Percentiles rank a stretch among this genome's conserved stretches.
phyloP scores from a whole-genome alignment of 2,113 vertebrate species.

The Zosterops lateralis region DNA sequence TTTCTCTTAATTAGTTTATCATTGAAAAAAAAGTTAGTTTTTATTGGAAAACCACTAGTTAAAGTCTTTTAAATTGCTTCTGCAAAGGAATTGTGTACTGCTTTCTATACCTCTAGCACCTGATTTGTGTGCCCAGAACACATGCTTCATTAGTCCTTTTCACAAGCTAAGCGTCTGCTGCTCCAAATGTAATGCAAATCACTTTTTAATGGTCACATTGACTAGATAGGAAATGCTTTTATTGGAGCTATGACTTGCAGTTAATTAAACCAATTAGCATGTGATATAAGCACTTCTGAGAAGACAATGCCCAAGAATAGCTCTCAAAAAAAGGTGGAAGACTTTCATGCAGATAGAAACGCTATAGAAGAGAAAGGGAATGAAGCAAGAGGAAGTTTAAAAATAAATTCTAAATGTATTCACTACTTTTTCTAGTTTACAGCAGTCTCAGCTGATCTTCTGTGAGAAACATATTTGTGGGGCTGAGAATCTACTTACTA shows the following conservation, averaged over 20 bases:
- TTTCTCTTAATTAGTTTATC: conserved; percentile 36
- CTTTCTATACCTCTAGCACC: conserved; percentile 26
- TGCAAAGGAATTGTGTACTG: background rate
- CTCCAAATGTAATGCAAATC: conserved; percentile 63
- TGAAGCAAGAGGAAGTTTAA: conserved; percentile 11
- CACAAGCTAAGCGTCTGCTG: conserved; percentile 38
- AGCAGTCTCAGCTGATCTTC: background rate
- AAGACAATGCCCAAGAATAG: conserved; percentile 30
- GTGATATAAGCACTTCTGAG: conserved; percentile 52
- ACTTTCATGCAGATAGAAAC: background rate
- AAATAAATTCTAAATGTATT: background rate
- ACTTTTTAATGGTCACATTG: conserved; percentile 67
- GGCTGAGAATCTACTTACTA: background rate
- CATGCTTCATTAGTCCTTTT: conserved; percentile 62
- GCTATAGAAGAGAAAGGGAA: background rate
- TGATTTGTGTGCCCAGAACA: conserved; percentile 56
- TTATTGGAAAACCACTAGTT: conserved; percentile 19
- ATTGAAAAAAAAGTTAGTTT: background rate
- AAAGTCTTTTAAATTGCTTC: conserved; percentile 12
- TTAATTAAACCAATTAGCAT: conserved; percentile 71
- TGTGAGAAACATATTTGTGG: background rate
- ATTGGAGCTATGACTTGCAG: conserved; percentile 50
- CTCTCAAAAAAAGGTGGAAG: conserved; percentile 7
- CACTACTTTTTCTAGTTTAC: background rate
- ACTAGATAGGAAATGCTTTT: conserved; percentile 65